Conservation (phyloP, 2,888 invertebrate genomes). For the Synanthedon vespiformis region DNA sequence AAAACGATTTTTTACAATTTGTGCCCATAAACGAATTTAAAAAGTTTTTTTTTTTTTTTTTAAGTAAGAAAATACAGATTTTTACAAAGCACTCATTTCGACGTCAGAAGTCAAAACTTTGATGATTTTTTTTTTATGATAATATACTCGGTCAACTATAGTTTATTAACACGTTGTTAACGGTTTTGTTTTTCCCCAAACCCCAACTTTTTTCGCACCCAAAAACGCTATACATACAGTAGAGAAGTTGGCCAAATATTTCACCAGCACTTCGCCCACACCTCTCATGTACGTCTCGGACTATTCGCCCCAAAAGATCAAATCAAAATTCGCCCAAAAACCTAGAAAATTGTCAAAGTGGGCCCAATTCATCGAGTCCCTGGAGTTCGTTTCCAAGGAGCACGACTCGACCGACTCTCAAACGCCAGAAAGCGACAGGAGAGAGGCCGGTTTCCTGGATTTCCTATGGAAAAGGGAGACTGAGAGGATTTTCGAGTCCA, state of each 20-base stretch:
- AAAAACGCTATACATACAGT: conserved; percentile 1
- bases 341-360: conserved; percentile 25
- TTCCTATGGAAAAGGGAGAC: conserved; percentile 30
- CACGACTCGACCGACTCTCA: conserved; percentile 30
- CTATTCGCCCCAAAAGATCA: conserved; percentile 23
- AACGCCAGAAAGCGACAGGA: conserved; percentile 23
- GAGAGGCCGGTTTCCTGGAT: conserved; percentile 28
- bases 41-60: too few relatives aligned
- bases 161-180: neutral
- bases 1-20: too few relatives aligned
- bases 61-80: too few relatives aligned
- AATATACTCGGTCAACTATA: too few relatives aligned
- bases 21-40: too few relatives aligned
- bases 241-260: conserved; percentile 15
- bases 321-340: conserved; percentile 8
- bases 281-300: conserved; percentile 39
- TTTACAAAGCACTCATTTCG: too few relatives aligned
- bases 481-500: conserved; percentile 21
- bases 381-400: conserved; percentile 29
- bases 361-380: conserved; percentile 40
- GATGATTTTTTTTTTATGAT: too few relatives aligned
- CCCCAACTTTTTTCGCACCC: neutral
- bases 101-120: too few relatives aligned
- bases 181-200: neutral
- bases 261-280: conserved; percentile 24